Conservation (phyloP, 2,113 vertebrate genomes). For the Microcebus griseorufus region DNA sequence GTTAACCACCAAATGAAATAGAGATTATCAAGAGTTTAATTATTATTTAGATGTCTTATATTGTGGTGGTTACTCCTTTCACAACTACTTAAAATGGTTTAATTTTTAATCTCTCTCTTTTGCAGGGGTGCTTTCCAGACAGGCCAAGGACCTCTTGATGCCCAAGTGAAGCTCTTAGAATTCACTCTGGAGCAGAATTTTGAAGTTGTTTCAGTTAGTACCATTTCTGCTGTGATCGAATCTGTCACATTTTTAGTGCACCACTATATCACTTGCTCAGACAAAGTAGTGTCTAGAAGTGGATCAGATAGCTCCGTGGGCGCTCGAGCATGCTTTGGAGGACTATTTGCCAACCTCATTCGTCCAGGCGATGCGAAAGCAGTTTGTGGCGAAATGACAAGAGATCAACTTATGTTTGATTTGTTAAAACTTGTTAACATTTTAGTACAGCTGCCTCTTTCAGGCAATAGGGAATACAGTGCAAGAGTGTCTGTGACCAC, state of each 20-base stretch:
- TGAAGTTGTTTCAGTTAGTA: slow-evolving; percentile 96
- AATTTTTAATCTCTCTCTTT: neutral
- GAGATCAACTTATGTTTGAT: slow-evolving; percentile 99
- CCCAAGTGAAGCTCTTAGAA: slow-evolving; percentile 98
- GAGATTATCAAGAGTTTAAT: neutral
- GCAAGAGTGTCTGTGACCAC: slow-evolving; percentile 90
- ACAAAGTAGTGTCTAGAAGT: slow-evolving; percentile 97
- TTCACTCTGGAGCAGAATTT: slow-evolving; percentile 98
- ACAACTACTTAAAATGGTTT: neutral
- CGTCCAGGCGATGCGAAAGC: slow-evolving; percentile 99
- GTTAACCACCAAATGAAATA: neutral
- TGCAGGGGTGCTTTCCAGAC: slow-evolving; percentile 96
- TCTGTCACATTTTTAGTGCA: slow-evolving; percentile 98
- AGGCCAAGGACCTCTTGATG: slow-evolving; percentile 96
- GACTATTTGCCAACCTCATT: slow-evolving; percentile 98
- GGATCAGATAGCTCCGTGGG: slow-evolving; percentile 97
- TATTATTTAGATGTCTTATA: neutral
- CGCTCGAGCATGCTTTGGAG: slow-evolving; percentile 97
- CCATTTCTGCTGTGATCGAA: slow-evolving; percentile 97
- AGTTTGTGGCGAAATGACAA: slow-evolving; percentile 96
- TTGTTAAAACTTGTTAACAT: slow-evolving; percentile 96
- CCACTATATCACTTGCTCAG: slow-evolving; percentile 98
- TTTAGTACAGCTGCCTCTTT: slow-evolving; percentile 96
- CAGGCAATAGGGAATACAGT: slow-evolving; percentile 95
- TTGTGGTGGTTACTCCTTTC: neutral